These are phyloP conservation scores for Oreortyx pictus DNA, from an alignment of 2,797 vertebrate genomes.

Conservation along the genomic window DNA sequence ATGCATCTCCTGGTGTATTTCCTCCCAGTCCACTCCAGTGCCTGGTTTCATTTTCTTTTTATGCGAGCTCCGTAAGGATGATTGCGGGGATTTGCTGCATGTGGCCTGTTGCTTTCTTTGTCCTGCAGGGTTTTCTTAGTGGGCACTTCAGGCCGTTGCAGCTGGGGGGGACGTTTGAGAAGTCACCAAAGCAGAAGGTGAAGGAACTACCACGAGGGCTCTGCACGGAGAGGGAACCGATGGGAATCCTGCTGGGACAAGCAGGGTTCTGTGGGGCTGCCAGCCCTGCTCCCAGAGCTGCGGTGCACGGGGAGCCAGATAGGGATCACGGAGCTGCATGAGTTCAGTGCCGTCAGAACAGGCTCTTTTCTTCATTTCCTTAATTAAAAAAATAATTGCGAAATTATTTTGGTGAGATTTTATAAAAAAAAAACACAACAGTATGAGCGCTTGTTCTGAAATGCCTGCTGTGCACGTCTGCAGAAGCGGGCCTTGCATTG, in stretches of 20 bases:
- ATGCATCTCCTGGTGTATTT: conserved; percentile 64
- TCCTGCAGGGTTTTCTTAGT: conserved; percentile 30
- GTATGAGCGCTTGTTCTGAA: not conserved
- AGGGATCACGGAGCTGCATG: not conserved
- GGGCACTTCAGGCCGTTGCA: not conserved
- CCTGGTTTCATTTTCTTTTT: conserved; percentile 76
- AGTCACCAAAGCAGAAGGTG: not conserved
- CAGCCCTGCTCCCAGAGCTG: not conserved
- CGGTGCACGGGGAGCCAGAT: not conserved
- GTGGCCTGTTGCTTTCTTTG: conserved; percentile 34
- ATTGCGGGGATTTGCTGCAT: conserved; percentile 66
- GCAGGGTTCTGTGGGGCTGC: accelerated
- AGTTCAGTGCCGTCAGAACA: not conserved
- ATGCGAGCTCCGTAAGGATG: conserved; percentile 67
- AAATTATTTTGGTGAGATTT: not conserved
- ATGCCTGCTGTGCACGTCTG: not conserved
- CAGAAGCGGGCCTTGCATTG: accelerated
- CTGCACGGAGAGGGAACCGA: not conserved
- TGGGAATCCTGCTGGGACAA: not conserved
- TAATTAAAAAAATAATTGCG: not conserved
- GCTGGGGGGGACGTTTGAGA: not conserved
- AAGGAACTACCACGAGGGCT: not conserved
- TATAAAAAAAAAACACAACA: not conserved
- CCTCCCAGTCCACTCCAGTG: conserved; percentile 67
- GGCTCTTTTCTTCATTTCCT: not conserved